These are phyloP conservation scores for Orthosia cruda DNA, from an alignment of 2,888 invertebrate genomes.

Conservation along the genomic window DNA sequence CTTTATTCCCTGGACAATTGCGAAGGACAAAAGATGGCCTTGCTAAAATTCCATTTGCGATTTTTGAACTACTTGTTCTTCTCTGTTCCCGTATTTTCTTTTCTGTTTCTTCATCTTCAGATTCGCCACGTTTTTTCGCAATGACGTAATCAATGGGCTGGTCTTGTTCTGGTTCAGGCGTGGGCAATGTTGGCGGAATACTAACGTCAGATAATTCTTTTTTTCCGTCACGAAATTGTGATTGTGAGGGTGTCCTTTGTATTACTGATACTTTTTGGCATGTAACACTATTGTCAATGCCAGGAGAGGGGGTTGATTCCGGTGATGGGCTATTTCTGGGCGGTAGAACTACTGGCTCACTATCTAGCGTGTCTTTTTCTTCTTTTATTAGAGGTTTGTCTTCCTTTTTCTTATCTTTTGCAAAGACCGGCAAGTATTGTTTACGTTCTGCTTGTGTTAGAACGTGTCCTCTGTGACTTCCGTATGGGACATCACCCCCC, in stretches of 20 bases:
- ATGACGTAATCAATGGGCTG: conserved; percentile 98
- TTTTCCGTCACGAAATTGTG: conserved; percentile 88
- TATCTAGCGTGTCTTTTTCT: conserved; percentile 93
- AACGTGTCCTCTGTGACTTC: conserved; percentile 94
- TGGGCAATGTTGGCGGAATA: conserved; percentile 89
- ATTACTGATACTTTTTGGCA: conserved; percentile 95
- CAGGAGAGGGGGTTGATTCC: conserved; percentile 92
- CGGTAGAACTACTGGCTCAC: conserved; percentile 92
- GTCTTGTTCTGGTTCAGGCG: conserved; percentile 94
- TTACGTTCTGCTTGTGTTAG: conserved; percentile 96
- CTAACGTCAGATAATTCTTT: conserved; percentile 89
- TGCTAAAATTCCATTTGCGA: conserved; percentile 91
- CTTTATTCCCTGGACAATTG: conserved; percentile 91
- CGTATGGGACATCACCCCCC: conserved; percentile 96
- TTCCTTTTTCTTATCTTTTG: conserved; percentile 92
- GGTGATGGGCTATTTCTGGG: conserved; percentile 89
- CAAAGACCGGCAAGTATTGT: conserved; percentile 93
- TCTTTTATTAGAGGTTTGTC: conserved; percentile 91
- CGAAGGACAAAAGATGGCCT: conserved; percentile 91
- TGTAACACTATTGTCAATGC: conserved; percentile 93
- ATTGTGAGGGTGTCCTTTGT: conserved; percentile 94
- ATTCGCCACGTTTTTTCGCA: conserved; percentile 95
- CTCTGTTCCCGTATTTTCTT: conserved; percentile 94
- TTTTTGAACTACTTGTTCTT: conserved; percentile 93
- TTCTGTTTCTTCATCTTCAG: conserved; percentile 94